Conservation (phyloP, 2,888 invertebrate species). For the Melinaea marsaeus region DNA sequence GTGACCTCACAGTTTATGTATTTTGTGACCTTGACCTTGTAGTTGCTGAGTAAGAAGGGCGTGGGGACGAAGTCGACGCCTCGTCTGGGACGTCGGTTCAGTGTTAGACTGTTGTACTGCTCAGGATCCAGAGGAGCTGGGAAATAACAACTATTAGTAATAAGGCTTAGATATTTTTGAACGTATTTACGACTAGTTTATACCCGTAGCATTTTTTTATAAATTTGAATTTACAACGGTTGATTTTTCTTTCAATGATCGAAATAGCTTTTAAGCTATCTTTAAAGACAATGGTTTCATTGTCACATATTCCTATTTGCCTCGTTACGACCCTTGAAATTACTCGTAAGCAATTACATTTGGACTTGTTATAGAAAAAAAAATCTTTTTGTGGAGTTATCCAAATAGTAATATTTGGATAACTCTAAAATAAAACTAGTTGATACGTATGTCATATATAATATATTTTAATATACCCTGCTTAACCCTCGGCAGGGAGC, state of each 20-base stretch:
- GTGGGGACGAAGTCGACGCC: slow-evolving; percentile 70
- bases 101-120: slow-evolving; percentile 46
- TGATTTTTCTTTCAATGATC: too few species aligned
- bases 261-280: too few species aligned
- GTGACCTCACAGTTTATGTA: slow-evolving; percentile 60
- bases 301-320: too few species aligned
- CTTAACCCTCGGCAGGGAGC: slow-evolving; percentile 53
- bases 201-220: too few species aligned
- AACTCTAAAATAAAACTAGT: too few species aligned
- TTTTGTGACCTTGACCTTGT: slow-evolving; percentile 51
- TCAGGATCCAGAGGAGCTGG: slow-evolving; percentile 43
- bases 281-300: too few species aligned
- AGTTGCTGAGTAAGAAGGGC: slow-evolving; percentile 73
- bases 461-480: slow-evolving; percentile 41
- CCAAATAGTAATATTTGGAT: neutral
- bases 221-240: too few species aligned
- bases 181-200: neutral
- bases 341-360: neutral
- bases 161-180: neutral
- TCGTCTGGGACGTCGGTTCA: slow-evolving; percentile 49
- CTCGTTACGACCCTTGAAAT: too few species aligned
- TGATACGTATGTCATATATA: neutral
- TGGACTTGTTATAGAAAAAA: neutral
- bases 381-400: neutral
- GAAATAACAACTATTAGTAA: slow-evolving; percentile 20